These are phyloP conservation scores for Gastracanthus pulcherrimus DNA, from an alignment of 2,888 invertebrate species.

Conservation along the genomic window DNA sequence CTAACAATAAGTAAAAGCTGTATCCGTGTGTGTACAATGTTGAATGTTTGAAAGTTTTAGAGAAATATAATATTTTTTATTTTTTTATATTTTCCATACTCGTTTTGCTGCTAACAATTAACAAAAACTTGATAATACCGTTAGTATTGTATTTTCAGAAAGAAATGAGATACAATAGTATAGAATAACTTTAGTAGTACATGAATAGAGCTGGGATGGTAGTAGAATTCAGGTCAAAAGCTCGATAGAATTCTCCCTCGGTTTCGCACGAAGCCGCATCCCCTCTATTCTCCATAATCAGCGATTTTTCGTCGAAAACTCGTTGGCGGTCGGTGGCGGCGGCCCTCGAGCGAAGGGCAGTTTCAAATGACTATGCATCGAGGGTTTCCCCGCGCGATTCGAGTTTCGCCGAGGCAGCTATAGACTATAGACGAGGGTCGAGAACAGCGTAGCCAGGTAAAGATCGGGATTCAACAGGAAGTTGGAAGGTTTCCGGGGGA, in stretches of 20 bases:
- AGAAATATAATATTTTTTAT: no score
- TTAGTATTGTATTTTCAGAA: no score
- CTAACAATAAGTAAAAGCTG: no score
- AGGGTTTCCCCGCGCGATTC: slow-evolving; percentile 45
- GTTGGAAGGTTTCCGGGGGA: slow-evolving; percentile 65
- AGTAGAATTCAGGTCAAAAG: slow-evolving; percentile 19
- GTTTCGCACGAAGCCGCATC: neutral
- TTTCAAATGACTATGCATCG: slow-evolving; percentile 54
- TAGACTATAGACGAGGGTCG: no score
- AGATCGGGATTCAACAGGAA: slow-evolving; percentile 65
- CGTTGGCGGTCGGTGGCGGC: neutral
- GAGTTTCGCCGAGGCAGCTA: slow-evolving; percentile 48
- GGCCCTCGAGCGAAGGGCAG: slow-evolving; percentile 41
- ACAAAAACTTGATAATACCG: no score
- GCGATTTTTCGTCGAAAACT: slow-evolving; percentile 39
- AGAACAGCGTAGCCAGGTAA: neutral
- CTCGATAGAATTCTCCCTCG: no score
- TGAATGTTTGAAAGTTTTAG: neutral
- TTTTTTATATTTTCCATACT: no score
- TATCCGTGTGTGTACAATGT: neutral
- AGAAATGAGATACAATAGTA: no score
- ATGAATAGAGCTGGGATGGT: no score
- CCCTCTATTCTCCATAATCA: slow-evolving; percentile 38
- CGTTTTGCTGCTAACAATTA: no score
- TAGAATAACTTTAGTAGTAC: no score